These are phyloP conservation scores for Macrocentrus cingulum DNA, from an alignment of 1,140 invertebrate species.

Conservation along the genomic window DNA sequence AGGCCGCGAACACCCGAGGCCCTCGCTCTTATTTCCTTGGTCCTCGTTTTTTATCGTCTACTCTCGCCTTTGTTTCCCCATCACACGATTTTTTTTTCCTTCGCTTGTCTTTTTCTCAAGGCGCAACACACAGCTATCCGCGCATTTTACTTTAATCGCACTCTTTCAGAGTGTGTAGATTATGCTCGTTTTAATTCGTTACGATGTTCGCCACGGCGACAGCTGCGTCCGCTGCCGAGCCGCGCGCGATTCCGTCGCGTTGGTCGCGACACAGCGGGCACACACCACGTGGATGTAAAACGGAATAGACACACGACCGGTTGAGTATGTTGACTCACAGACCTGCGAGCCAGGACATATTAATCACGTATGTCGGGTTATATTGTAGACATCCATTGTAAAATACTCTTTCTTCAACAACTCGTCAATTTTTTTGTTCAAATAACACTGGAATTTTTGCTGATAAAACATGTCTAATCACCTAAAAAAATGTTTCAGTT, in stretches of 20 bases:
- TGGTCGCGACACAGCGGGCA: background rate
- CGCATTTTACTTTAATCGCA: background rate
- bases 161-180: background rate
- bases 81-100: slow-evolving; percentile 8
- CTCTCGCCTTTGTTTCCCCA: slow-evolving; percentile 23
- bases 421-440: no score
- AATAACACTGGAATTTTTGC: no score
- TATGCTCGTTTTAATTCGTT: slow-evolving; percentile 12
- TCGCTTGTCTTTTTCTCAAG: background rate
- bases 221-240: slow-evolving; percentile 20
- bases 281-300: slow-evolving; percentile 12
- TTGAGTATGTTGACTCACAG: slow-evolving; percentile 30
- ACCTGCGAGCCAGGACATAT: slow-evolving; percentile 28
- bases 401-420: no score
- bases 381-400: no score
- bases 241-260: slow-evolving; percentile 15
- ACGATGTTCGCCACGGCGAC: slow-evolving; percentile 17
- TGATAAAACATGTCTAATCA: no score
- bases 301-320: slow-evolving; percentile 23
- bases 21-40: slow-evolving; percentile 3
- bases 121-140: background rate
- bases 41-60: slow-evolving; percentile 18
- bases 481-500: no score
- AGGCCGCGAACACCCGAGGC: slow-evolving; percentile 31
- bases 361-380: slow-evolving; percentile 25